Conservation (phyloP, 2,113 vertebrate species). For the Oreochromis niloticus region DNA sequence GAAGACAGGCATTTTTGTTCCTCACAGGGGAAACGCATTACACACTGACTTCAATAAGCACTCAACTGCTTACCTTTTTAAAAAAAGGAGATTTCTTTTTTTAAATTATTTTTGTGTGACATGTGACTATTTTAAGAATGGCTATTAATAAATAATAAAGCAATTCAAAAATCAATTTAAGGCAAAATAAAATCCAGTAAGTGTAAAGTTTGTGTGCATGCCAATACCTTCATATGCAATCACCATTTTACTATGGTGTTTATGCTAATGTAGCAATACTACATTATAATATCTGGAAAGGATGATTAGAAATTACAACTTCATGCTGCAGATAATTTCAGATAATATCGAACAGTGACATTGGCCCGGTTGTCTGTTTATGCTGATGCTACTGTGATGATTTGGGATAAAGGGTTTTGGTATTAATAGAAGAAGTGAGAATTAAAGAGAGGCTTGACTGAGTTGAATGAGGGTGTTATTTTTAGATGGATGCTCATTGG, state of each 20-base stretch:
- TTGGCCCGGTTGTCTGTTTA: background rate
- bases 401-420: background rate
- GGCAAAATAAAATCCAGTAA: background rate
- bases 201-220: background rate
- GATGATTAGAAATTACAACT: background rate
- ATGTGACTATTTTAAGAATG: background rate
- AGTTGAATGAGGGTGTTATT: constrained; percentile 24
- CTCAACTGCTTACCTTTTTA: background rate
- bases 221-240: background rate
- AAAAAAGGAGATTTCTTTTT: background rate
- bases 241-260: background rate
- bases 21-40: background rate
- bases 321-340: background rate
- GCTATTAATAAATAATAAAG: background rate
- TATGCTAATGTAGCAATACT: background rate
- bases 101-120: fast-evolving
- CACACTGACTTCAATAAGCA: background rate
- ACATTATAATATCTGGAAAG: background rate
- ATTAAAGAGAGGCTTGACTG: background rate
- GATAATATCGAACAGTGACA: background rate
- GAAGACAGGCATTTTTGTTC: background rate
- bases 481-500: constrained; percentile 2
- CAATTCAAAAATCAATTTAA: background rate
- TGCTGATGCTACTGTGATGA: background rate
- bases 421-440: background rate